Evolutionary conservation across 1,140 invertebrate genomes (phyloP).

Genomic region (Danaus plexippus): DNA sequence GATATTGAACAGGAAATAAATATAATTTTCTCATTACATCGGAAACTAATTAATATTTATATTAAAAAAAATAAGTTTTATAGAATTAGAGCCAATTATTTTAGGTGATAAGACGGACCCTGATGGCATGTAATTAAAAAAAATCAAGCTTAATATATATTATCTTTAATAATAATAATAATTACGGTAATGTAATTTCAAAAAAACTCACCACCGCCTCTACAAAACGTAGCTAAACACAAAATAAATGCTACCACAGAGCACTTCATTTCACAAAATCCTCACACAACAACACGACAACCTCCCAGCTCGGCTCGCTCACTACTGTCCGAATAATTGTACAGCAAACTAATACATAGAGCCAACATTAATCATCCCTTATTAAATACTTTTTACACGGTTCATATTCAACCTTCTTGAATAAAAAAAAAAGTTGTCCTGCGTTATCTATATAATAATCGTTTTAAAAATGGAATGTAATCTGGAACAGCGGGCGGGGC

Average conservation of each 20-base stretch:
- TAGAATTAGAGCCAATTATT: too few species aligned
- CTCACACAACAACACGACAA: constrained; percentile 39
- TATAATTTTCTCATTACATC: too few species aligned
- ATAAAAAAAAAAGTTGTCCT: constrained; percentile 6
- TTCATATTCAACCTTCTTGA: constrained; percentile 5
- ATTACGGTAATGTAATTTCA: background rate
- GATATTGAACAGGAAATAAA: too few species aligned
- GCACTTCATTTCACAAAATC: constrained; percentile 51
- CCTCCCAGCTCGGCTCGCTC: constrained; percentile 23
- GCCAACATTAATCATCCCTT: constrained; percentile 15
- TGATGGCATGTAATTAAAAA: too few species aligned
- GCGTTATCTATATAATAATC: constrained; percentile 6
- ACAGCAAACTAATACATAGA: constrained; percentile 8
- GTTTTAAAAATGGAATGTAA: constrained; percentile 16
- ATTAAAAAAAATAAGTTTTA: too few species aligned
- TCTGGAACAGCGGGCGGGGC: constrained; percentile 22
- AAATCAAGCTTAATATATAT: too few species aligned
- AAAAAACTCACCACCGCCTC: constrained; percentile 30
- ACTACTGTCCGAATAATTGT: constrained; percentile 31
- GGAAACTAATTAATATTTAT: too few species aligned
- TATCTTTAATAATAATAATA: too few species aligned
- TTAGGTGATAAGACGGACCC: too few species aligned
- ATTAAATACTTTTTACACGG: constrained; percentile 11
- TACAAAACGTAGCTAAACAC: constrained; percentile 30
- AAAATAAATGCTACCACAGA: constrained; percentile 34